Conservation (phyloP, 1,140 invertebrate genomes). For the Drosophila insularis region DNA sequence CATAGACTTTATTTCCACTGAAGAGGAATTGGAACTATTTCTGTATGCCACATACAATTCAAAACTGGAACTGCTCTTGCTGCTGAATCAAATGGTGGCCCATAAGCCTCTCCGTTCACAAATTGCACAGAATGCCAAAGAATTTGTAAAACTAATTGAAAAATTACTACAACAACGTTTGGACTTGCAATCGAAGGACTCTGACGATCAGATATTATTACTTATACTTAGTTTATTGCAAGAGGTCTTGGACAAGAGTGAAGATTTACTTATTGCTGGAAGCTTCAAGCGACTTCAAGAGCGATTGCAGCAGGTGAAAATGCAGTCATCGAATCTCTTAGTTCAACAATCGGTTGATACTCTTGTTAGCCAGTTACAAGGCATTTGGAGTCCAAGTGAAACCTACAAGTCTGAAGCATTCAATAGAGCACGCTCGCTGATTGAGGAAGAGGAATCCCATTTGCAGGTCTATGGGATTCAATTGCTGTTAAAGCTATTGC, state of each 20-base stretch:
- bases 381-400: not conserved
- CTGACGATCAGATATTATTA: conserved; percentile 53
- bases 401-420: conserved; percentile 26
- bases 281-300: conserved; percentile 25
- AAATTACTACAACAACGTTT: conserved; percentile 40
- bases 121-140: conserved; percentile 46
- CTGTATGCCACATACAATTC: conserved; percentile 61
- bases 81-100: conserved; percentile 60
- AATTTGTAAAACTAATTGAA: conserved; percentile 52
- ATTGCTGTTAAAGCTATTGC: conserved; percentile 59
- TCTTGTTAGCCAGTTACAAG: conserved; percentile 39
- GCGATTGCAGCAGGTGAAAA: conserved; percentile 23
- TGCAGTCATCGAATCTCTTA: conserved; percentile 24
- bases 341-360: conserved; percentile 37
- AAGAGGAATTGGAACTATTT: conserved; percentile 64
- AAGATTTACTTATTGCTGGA: conserved; percentile 38
- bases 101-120: conserved; percentile 64
- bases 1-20: conserved; percentile 55
- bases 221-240: conserved; percentile 64
- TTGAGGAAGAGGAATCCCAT: conserved; percentile 63
- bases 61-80: conserved; percentile 63
- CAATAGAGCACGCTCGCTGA: conserved; percentile 56
- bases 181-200: conserved; percentile 9
- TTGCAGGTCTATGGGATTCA: conserved; percentile 78
- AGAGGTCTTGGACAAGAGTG: conserved; percentile 60